Percentiles rank a stretch among this genome's conserved stretches.
Conservation (phyloP, 2,113 vertebrate species). For the Pachycephala philippinensis region DNA sequence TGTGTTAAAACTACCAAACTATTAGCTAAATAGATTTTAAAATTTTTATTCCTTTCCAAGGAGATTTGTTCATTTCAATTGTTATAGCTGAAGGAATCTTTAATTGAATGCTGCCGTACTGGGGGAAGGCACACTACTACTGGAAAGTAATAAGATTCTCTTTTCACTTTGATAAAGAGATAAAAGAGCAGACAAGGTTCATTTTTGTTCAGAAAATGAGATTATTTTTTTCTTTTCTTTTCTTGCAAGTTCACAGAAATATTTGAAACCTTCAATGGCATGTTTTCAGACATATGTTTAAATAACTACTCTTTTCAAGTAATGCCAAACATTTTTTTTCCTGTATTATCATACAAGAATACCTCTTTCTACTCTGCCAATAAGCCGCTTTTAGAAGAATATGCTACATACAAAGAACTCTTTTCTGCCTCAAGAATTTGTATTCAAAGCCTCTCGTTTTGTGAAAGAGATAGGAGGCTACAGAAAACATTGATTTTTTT, state of each 20-base stretch:
- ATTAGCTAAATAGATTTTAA: background rate
- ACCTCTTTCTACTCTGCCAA: background rate
- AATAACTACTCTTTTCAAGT: background rate
- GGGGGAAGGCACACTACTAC: background rate
- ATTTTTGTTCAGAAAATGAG: background rate
- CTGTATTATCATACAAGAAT: background rate
- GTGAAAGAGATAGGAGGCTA: background rate
- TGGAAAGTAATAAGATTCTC: background rate
- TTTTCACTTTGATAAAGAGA: background rate
- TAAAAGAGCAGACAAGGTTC: background rate
- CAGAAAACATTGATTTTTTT: background rate
- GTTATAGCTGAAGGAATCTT: background rate
- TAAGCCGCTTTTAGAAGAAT: background rate
- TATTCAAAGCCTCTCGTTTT: background rate
- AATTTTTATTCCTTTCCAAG: background rate
- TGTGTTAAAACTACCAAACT: background rate
- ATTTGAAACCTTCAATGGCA: background rate
- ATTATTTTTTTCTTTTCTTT: background rate
- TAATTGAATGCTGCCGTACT: background rate
- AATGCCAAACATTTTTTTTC: background rate
- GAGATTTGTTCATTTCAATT: background rate
- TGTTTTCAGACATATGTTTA: background rate
- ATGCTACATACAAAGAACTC: background rate
- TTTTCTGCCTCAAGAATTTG: background rate
- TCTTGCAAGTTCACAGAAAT: background rate